Evolutionary conservation across 2,888 invertebrate species (phyloP), one percentile per base, ranked within the genome.

Genomic region (Stegana nigrithorax): DNA sequence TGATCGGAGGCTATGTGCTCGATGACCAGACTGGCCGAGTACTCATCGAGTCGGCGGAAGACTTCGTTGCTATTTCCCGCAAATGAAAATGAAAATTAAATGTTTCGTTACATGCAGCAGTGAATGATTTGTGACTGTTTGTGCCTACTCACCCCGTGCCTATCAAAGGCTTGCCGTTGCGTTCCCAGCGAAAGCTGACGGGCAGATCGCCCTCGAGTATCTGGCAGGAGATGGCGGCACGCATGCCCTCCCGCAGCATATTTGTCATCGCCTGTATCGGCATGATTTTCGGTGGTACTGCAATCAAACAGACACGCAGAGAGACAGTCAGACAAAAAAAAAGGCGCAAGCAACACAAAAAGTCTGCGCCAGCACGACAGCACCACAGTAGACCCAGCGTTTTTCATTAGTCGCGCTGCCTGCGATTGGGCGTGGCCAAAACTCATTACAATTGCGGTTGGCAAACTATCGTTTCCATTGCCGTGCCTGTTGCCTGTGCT

Each of bases 171-270:
- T 92, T 92, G 51, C 92, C 93, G 84, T 96, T 93, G 85, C 95
- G 92, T 81, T 94, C 93, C 96, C 96, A 97, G 59, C 92, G 90
- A 87, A 97, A 94, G 71, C 92, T 92, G 73, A 97, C 92, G 53
- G 97, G 97, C 75, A 95, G 89, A 87, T 97, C 96, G 21, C 97
- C 96, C 87, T 95, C 94, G 83, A 95, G 89, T 83, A 95, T 93
- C 87, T 94, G 93, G 85, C 95, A 96, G 71, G 94, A 92, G 82
- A 96, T 94, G 65, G 94, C 94, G 29, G 94, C 94, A 73, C 95
- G 88, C 90, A 95, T 93, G 62, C 94, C 94, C 87, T 94, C 94
- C 44, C 92, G 88, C 67, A 93, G 87, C 83, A 94, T 88, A 83
- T 92, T 91, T 65, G 93, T 93, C 89, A 93, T 90, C 42, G 93